Evolutionary conservation across 2,797 vertebrate genomes (phyloP), one percentile per base, ranked within the genome.

Genomic region (Spinibarbus caldwelli): DNA sequence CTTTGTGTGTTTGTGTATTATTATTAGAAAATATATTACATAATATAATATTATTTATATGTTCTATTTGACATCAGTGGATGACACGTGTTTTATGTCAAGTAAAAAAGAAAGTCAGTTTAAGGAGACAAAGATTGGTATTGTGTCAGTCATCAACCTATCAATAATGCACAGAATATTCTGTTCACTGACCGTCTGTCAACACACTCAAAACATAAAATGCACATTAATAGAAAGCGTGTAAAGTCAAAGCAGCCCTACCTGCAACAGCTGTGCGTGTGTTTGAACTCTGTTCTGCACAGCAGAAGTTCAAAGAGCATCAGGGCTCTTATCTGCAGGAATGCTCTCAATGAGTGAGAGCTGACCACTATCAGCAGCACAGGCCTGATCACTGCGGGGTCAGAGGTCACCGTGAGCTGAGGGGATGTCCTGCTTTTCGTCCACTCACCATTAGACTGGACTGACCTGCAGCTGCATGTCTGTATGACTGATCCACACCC

Each of bases 271-370:
- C 79, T 77, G 59, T n/a, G 38, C 43, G 72, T 86, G 45, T 66
- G 34, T 67, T 23, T 54, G 78, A 87, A 78, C 82, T 81, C 64
- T 81, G 81, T 54, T 73, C 79, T 36, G 62, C 31, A 54, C 52
- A 68, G 41, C 76, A 70, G 62, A 54, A 41, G 85, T 76, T 85
- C 85, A 88, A 86, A 86, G 85, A 86, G 47, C 85, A 36, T 45
- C 57, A 34, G 71, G 64, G 64, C 47, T 62, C 57, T 85, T 87
- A 87, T 87, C 86, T 84, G 71, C 5, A 64, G 34, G 38, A 77
- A 38, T 41, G 19, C 47, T 38, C 23, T 68, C 64, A 7, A 23
- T n/a, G 31, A 81, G 21, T 23, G 34, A 21, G 29, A 17, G n/a
- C 26, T 49, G 62, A 80, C 43, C 43, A 38, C 64, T n/a, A n/a